Evolutionary conservation across 2,888 invertebrate genomes (phyloP).

Genomic region (Acleris laterana): DNA sequence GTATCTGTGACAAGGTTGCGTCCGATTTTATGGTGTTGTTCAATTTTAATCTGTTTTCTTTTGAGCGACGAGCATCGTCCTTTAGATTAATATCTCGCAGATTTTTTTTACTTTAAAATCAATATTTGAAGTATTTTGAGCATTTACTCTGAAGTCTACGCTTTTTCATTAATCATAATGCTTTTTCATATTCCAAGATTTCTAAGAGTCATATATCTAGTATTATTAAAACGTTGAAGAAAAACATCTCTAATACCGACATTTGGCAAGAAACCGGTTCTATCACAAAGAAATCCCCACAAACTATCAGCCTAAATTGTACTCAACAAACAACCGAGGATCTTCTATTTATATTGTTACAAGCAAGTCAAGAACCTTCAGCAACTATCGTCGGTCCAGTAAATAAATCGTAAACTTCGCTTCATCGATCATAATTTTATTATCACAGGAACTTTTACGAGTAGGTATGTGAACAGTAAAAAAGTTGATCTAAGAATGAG

Average conservation of each 20-base stretch:
- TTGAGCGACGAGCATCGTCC: not conserved
- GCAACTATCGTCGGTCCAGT: slow-evolving; percentile 59
- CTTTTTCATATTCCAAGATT: too few relatives aligned
- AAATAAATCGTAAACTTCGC: slow-evolving; percentile 75
- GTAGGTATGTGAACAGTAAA: slow-evolving; percentile 36
- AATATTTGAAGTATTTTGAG: too few relatives aligned
- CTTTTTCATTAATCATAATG: too few relatives aligned
- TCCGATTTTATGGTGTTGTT: not conserved
- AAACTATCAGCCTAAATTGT: slow-evolving; percentile 21
- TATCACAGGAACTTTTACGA: slow-evolving; percentile 52
- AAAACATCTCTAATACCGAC: slow-evolving; percentile 12
- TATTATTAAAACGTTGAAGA: not conserved
- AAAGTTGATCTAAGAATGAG: slow-evolving; percentile 35
- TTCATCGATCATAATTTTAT: slow-evolving; percentile 74
- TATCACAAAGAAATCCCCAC: slow-evolving; percentile 8
- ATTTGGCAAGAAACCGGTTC: slow-evolving; percentile 6
- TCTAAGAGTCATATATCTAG: not conserved
- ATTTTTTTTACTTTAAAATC: too few relatives aligned
- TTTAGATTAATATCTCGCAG: too few relatives aligned
- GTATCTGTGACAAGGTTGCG: not conserved
- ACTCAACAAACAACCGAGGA: slow-evolving; percentile 31
- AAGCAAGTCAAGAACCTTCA: slow-evolving; percentile 47
- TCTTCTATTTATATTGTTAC: slow-evolving; percentile 44
- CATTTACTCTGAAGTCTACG: too few relatives aligned
- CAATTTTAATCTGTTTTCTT: not conserved